Evolutionary conservation across 1,140 invertebrate genomes (phyloP), one percentile per base, ranked within the genome.

Genomic region (Scaptomyza hsui): DNA sequence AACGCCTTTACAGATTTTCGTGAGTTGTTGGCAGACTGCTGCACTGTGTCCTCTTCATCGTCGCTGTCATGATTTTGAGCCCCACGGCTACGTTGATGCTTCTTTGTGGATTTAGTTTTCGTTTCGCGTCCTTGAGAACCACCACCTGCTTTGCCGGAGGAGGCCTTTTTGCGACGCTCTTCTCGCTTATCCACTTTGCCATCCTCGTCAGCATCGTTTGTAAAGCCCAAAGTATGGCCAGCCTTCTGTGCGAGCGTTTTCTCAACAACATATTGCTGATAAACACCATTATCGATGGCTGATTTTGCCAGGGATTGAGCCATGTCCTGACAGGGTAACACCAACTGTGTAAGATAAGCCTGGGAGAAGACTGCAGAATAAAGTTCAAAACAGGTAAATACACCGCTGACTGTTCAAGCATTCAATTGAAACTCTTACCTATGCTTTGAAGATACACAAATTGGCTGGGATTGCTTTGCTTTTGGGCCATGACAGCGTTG

Each of bases 91-190:
- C 91, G 92, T 63, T 92, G 92, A 89, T 94, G 93, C 82, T 96
- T 97, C 83, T 99, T 99, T 0, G 96, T 96, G 4, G 97, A 96
- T 91, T 98, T 98, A 0, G 97, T 99, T 92, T 98, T 99, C 0
- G 97, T 98, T 93, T 99, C 98, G 56, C 98, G 93, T 0, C 98
- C 98, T 92, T 98, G 97, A 26, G 95, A 95, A 10, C 97, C 97
- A 32, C 98, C 97, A 24, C 97, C 97, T 44, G 93, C 94, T 93
- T 98, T 98, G 3, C 97, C 97, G 63, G 94, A 94, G 24, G 95
- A 92, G 1, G 97, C 97, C 91, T 98, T 98, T 83, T 97, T 97
- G 67, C 96, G 93, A 32, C 97, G 92, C 79, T 98, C 97, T 49
- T 98, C 97, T 78, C 96, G 95, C 70, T 94, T 95, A 75, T 96